Evolutionary conservation across 2,797 vertebrate species (phyloP), one percentile per base, ranked within the genome.

Genomic region (Serranus cabrilla): DNA sequence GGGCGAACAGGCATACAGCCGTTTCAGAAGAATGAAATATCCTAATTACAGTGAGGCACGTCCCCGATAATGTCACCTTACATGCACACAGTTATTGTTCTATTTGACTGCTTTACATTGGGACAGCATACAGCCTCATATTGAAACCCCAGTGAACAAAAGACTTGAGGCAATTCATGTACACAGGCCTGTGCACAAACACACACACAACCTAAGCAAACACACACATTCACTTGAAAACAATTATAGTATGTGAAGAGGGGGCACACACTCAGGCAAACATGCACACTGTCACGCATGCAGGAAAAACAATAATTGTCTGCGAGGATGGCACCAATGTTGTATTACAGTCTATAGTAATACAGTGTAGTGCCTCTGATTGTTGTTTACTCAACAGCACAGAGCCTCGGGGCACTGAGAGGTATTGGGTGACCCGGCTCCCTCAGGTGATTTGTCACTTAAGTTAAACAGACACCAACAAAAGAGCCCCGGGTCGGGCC

Each of bases 381-480:
- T 90, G 83, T 84, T 94, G 93, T 95, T 95, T 93, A 86, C 91
- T 93, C 87, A 92, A 78, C 70, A 83, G 92, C 80, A 83, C 56
- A 81, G 83, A 78, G 87, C 87, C 87, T 14, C 58, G 4, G 71
- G 81, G 71, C 85, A 45, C 74, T 18, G 73, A 56, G 82, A 72
- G 88, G 84, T 91, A 91, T 93, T 91, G 81, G 92, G 91, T 94
- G 90, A 94, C 94, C 83, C 57, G 71, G 80, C 87, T 84, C 59
- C 54, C 87, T 91, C 88, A 86, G 89, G 88, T 93, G 89, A 94
- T 94, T 94, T 93, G 94, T 94, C 94, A 93, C 90, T 92, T 90
- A 89, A 92, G 89, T 92, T 90, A 95, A 95, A 95, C 89, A 93
- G 80, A 87, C 34, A 56, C 79, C 52, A 87, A 94, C 91, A 94